Percentiles rank a stretch among this genome's conserved stretches.
phyloP scores from a whole-genome alignment of 2,113 vertebrate genomes.

The Laticauda colubrina region DNA sequence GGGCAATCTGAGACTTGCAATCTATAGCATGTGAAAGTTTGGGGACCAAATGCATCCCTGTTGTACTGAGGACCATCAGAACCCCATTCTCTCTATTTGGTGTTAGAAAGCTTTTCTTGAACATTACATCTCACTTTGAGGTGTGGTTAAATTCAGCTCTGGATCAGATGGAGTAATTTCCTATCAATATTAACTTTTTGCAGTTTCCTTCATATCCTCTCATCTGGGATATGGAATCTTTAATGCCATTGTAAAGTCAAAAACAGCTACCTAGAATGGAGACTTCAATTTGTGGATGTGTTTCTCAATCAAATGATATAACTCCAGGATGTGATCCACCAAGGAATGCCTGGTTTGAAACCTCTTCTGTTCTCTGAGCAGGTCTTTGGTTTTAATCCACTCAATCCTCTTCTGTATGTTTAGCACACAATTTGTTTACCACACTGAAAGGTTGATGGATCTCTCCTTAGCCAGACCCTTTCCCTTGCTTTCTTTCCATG shows the following conservation, averaged over 20 bases:
- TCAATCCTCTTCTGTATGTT: not conserved
- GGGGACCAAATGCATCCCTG: not conserved
- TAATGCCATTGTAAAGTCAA: not conserved
- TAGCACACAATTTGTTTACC: not conserved
- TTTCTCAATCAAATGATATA: not conserved
- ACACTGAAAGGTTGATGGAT: not conserved
- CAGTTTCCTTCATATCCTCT: not conserved
- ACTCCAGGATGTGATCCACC: not conserved
- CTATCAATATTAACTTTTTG: not conserved
- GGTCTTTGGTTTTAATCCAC: not conserved
- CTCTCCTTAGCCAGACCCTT: too few relatives aligned
- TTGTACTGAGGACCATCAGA: not conserved
- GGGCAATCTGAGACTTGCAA: not conserved
- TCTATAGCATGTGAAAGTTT: not conserved
- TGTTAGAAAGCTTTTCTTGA: not conserved
- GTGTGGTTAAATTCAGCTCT: not conserved
- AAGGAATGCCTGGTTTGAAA: not conserved
- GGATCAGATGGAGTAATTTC: too few relatives aligned
- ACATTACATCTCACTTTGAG: not conserved
- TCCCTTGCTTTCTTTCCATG: not conserved
- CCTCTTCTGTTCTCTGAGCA: not conserved
- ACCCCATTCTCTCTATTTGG: not conserved
- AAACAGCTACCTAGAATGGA: not conserved
- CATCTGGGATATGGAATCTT: not conserved
- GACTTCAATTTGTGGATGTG: not conserved